These are phyloP conservation scores for Xestia ashworthii DNA, from an alignment of 2,888 invertebrate genomes.

Conservation along the genomic window DNA sequence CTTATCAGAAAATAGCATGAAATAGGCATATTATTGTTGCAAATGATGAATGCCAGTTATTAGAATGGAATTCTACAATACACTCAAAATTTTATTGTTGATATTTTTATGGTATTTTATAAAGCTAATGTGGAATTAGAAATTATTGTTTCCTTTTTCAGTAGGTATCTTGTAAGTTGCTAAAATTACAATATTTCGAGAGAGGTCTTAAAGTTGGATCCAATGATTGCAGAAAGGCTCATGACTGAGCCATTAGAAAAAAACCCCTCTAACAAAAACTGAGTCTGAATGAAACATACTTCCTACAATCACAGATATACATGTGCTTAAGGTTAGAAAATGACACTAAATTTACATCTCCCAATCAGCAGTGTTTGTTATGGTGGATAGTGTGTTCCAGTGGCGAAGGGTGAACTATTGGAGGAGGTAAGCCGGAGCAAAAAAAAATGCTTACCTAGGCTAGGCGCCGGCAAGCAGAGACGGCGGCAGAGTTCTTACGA, in stretches of 20 bases:
- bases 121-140: too few relatives aligned
- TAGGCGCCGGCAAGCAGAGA: too few relatives aligned
- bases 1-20: conserved; percentile 38
- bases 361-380: background rate
- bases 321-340: background rate
- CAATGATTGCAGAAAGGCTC: too few relatives aligned
- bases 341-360: background rate
- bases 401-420: too few relatives aligned
- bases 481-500: too few relatives aligned
- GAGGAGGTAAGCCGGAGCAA: too few relatives aligned
- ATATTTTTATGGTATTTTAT: too few relatives aligned
- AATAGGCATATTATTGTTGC: background rate
- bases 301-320: background rate
- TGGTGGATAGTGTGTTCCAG: background rate
- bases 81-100: background rate
- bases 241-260: too few relatives aligned
- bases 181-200: background rate
- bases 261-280: too few relatives aligned
- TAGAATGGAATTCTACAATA: background rate
- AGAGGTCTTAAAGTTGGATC: background rate
- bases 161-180: background rate
- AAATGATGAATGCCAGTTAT: background rate
- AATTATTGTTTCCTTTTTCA: background rate
- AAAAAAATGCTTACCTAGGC: too few relatives aligned
- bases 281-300: background rate